A percentile compares a stretch with the other conserved stretches of the same genome.
Evolutionary conservation across 2,888 invertebrate genomes (phyloP).

Genomic region (Drosophila histrio): DNA sequence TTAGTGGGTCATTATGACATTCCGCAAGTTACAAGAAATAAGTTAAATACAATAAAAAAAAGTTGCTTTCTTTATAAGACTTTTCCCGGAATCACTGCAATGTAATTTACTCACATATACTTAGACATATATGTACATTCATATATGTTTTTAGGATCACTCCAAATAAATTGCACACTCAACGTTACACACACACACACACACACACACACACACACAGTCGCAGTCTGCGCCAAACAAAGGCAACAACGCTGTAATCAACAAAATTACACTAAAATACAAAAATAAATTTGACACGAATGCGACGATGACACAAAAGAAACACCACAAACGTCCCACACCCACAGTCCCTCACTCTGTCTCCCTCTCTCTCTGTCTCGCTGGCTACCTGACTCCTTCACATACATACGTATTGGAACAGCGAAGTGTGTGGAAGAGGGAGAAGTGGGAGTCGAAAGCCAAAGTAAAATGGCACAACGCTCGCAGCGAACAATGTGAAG

Average conservation of each 20-base stretch:
- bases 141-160: constrained; percentile 59
- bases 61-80: not conserved
- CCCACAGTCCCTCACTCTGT: constrained; percentile 5
- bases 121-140: not conserved
- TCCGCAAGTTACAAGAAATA: not conserved
- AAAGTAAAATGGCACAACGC: constrained; percentile 69
- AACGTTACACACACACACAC: constrained; percentile 23
- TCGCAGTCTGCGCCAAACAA: constrained; percentile 29
- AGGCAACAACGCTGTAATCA: constrained; percentile 71
- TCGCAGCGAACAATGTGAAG: constrained; percentile 63
- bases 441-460: constrained; percentile 25
- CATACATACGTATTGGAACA: not conserved
- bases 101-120: constrained; percentile 4
- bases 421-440: not conserved
- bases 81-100: constrained; percentile 1
- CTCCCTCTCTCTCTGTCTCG: not conserved
- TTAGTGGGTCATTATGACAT: not conserved
- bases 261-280: constrained; percentile 78
- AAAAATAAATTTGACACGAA: constrained; percentile 78
- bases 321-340: constrained; percentile 26
- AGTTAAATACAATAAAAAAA: not conserved
- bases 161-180: constrained; percentile 75
- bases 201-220: constrained; percentile 13
- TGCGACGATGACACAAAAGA: constrained; percentile 74
- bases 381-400: not conserved